Evolutionary conservation across 2,113 vertebrate genomes (phyloP), one percentile per base, ranked within the genome.

Genomic region (Megaleporinus macrocephalus): DNA sequence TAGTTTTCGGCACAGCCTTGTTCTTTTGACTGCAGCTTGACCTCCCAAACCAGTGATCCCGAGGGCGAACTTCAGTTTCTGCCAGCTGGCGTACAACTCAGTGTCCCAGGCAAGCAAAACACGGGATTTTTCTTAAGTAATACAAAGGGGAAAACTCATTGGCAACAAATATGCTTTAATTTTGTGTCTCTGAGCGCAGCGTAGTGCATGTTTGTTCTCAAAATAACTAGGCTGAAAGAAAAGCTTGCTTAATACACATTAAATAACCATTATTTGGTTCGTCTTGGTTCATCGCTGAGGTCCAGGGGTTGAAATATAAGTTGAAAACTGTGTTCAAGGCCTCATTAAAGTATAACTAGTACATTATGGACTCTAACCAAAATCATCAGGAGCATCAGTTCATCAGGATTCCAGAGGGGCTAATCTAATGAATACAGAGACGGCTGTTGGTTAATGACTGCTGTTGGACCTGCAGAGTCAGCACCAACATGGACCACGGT

Each of bases 401-500:
- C 18, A 53, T 49, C 36, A 2, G n/a, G 33, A 20, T 1, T 70
- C 53, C 73, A 71, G 24, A 3, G 11, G 2, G 51, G 36, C 11
- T 12, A 4, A 63, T 49, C 18, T n/a, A 49, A 41, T 63, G 11
- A 27, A 27, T 75, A 5, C 10, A 63, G 53, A 33, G 18, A 41
- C 63, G 65, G 41, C 62, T 69, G 73, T 65, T 51, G 16, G 77
- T 87, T 73, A 88, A 84, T 83, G 22, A 86, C 86, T 87, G 78
- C 14, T 55, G 41, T 30, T 61, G 12, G 16, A 33, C n/a, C 11
- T 79, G 66, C 57, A 29, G 27, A 73, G 66, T 86, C 77, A 76
- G 73, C 74, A 33, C 5, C 65, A 30, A 30, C 24, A 29, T 71
- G 26, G 16, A 66, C 18, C 75, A 29, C 7, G 30, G 30, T 77